phyloP scores from a whole-genome alignment of 1,140 invertebrate species.

The Papilio dardanus region DNA sequence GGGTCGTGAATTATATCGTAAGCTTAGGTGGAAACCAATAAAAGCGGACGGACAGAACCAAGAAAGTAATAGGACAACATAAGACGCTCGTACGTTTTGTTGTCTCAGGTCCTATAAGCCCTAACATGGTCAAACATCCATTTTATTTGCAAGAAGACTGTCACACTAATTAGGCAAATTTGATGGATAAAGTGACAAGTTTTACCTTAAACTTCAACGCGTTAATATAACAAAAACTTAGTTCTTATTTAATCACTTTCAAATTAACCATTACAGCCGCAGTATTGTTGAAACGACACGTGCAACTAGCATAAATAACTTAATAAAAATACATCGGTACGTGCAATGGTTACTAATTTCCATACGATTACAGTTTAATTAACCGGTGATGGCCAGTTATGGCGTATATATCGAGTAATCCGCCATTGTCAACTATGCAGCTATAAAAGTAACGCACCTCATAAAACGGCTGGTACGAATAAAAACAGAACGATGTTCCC shows the following conservation, averaged over 20 bases:
- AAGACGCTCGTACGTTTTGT: too few relatives aligned
- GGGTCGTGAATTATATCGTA: too few relatives aligned
- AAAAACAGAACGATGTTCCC: slow-evolving; percentile 22
- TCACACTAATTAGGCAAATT: too few relatives aligned
- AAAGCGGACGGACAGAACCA: too few relatives aligned
- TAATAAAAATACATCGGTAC: slow-evolving; percentile 25
- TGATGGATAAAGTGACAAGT: too few relatives aligned
- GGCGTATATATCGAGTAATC: slow-evolving; percentile 42
- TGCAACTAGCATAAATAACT: slow-evolving; percentile 6
- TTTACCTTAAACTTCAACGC: neutral
- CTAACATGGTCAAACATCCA: too few relatives aligned
- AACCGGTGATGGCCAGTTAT: slow-evolving; percentile 39
- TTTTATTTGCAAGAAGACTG: too few relatives aligned
- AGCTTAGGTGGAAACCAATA: too few relatives aligned
- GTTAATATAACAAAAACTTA: neutral
- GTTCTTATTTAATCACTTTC: neutral
- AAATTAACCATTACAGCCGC: neutral
- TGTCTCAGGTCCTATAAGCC: too few relatives aligned
- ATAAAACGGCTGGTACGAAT: slow-evolving; percentile 44
- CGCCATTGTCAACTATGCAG: slow-evolving; percentile 47
- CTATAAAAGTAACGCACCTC: slow-evolving; percentile 50
- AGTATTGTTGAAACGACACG: slow-evolving; percentile 23
- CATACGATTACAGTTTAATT: slow-evolving; percentile 49
- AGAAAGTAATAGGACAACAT: too few relatives aligned
- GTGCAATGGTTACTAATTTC: slow-evolving; percentile 47